A percentile compares a stretch with the other conserved stretches of the same genome.
Conservation (phyloP, 2,797 vertebrate species). For the Hyperoplus immaculatus region DNA sequence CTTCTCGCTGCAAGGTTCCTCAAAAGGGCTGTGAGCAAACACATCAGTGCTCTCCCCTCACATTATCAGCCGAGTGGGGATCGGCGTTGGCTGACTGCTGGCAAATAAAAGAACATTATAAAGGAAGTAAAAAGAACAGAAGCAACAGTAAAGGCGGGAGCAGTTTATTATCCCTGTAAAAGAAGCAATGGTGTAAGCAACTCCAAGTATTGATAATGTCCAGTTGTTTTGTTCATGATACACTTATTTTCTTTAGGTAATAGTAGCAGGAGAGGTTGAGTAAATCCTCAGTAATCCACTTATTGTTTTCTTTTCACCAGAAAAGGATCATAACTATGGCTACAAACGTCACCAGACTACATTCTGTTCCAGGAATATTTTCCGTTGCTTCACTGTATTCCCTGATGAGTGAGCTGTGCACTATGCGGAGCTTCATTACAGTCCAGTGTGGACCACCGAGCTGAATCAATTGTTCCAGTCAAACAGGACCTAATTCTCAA, state of each 20-base stretch:
- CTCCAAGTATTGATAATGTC: slow-evolving; percentile 35
- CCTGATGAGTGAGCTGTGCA: slow-evolving; percentile 26
- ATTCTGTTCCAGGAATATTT: slow-evolving; percentile 14
- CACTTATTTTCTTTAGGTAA: slow-evolving; percentile 11
- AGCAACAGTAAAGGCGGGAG: slow-evolving; percentile 6
- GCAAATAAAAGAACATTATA: slow-evolving; percentile 7
- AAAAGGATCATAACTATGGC: slow-evolving; percentile 20
- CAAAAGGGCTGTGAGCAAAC: slow-evolving; percentile 58
- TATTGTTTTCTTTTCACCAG: not conserved
- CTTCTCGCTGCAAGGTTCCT: slow-evolving; percentile 52
- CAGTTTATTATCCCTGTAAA: slow-evolving; percentile 29
- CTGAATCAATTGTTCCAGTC: slow-evolving; percentile 58
- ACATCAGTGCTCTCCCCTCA: slow-evolving; percentile 34
- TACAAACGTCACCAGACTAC: slow-evolving; percentile 20
- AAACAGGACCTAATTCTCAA: slow-evolving; percentile 46
- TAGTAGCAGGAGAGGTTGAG: not conserved
- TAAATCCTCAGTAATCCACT: slow-evolving; percentile 19
- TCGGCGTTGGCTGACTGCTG: slow-evolving; percentile 19
- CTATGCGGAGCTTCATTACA: slow-evolving; percentile 51
- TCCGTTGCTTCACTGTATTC: slow-evolving; percentile 8
- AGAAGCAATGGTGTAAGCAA: slow-evolving; percentile 23
- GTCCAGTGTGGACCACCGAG: slow-evolving; percentile 43
- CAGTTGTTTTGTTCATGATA: slow-evolving; percentile 26
- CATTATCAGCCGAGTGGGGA: slow-evolving; percentile 27
- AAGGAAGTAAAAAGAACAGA: not conserved